These are phyloP conservation scores for Diloba caeruleocephala DNA, from an alignment of 2,888 invertebrate genomes.

Conservation along the genomic window DNA sequence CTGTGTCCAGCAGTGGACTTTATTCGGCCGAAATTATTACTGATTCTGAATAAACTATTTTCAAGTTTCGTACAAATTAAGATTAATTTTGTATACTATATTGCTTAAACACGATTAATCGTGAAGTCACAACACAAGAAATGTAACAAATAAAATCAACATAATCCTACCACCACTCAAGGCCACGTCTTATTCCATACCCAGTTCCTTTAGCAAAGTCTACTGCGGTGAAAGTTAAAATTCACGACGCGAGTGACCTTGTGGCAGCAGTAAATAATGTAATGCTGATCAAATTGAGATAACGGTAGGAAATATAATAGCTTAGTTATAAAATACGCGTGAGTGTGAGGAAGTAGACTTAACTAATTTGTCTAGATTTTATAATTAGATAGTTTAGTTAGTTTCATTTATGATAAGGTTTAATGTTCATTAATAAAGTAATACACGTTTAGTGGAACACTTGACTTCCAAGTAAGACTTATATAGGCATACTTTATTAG, in stretches of 20 bases:
- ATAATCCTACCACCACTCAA: slow-evolving; percentile 16
- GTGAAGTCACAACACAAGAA: not conserved
- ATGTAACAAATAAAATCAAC: slow-evolving; percentile 10
- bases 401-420: not conserved
- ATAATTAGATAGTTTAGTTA: slow-evolving; percentile 1
- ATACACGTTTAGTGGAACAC: no score
- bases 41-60: no score
- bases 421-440: not conserved
- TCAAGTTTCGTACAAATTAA: no score
- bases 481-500: no score
- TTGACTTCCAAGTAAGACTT: no score
- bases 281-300: slow-evolving; percentile 16
- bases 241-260: slow-evolving; percentile 36
- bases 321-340: not conserved
- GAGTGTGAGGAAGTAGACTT: slow-evolving; percentile 11
- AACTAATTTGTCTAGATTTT: not conserved
- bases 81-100: no score
- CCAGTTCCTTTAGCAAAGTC: slow-evolving; percentile 32
- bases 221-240: slow-evolving; percentile 43
- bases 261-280: slow-evolving; percentile 2
- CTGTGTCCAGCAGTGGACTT: no score
- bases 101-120: no score
- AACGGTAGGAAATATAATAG: slow-evolving; percentile 17
- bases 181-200: slow-evolving; percentile 20
- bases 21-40: no score